These are phyloP conservation scores for Centropyge bicolor DNA, from an alignment of 2,797 vertebrate genomes.

Conservation along the genomic window DNA sequence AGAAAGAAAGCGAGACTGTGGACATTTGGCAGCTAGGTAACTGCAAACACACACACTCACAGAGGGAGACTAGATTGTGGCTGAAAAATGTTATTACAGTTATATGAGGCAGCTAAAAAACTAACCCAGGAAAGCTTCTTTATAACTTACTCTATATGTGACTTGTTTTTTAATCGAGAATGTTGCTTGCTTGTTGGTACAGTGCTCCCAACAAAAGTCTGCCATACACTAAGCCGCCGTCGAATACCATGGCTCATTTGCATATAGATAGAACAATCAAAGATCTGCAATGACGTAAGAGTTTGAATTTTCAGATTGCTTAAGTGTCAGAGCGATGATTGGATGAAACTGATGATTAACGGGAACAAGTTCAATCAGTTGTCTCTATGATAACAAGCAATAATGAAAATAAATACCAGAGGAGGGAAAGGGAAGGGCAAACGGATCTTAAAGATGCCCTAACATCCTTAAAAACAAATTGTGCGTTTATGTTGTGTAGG, in stretches of 20 bases:
- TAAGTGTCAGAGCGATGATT: constrained; percentile 58
- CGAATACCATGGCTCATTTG: constrained; percentile 59
- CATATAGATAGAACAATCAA: constrained; percentile 76
- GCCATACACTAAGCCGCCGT: constrained; percentile 17
- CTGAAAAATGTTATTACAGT: constrained; percentile 22
- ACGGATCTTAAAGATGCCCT: constrained; percentile 47
- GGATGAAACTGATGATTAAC: constrained; percentile 66
- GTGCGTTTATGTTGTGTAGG: constrained; percentile 51
- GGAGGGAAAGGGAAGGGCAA: constrained; percentile 40
- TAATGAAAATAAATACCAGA: constrained; percentile 47
- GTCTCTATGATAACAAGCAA: constrained; percentile 33
- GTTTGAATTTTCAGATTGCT: constrained; percentile 51
- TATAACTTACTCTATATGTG: constrained; percentile 36
- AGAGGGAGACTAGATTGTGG: constrained; percentile 11
- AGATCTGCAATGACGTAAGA: constrained; percentile 47
- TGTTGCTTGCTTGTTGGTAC: constrained; percentile 20
- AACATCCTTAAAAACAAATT: constrained; percentile 57
- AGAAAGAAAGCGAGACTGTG: constrained; percentile 15
- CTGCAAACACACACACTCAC: constrained; percentile 5
- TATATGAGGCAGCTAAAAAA: constrained; percentile 11
- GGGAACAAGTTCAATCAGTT: constrained; percentile 56
- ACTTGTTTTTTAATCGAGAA: constrained; percentile 21
- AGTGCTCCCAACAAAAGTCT: constrained; percentile 38
- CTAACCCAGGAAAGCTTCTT: constrained; percentile 23
- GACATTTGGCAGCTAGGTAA: constrained; percentile 19